Conservation (phyloP, 2,888 invertebrate species). For the Sarcophaga subvicina region DNA sequence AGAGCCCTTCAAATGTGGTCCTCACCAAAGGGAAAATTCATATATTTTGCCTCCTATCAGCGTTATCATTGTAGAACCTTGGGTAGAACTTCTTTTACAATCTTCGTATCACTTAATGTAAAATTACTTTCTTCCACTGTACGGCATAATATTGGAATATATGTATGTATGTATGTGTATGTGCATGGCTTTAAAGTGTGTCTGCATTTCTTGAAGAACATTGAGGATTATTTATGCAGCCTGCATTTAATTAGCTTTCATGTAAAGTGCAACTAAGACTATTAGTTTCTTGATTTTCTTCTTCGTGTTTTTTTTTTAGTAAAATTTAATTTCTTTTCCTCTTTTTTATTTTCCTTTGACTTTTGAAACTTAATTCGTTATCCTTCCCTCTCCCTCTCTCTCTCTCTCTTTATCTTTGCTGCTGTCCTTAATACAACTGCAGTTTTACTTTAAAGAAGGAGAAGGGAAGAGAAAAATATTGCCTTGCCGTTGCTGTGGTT, state of each 20-base stretch:
- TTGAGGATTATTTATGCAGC: slow-evolving; percentile 22
- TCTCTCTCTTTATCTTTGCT: too few relatives aligned
- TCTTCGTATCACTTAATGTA: too few relatives aligned
- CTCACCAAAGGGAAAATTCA: too few relatives aligned
- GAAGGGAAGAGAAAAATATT: background rate
- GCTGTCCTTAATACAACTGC: background rate
- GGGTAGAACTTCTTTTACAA: too few relatives aligned
- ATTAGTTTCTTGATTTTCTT: slow-evolving; percentile 40
- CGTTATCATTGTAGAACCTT: too few relatives aligned
- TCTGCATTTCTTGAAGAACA: background rate
- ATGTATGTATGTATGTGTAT: background rate
- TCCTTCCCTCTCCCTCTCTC: too few relatives aligned
- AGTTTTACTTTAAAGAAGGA: background rate
- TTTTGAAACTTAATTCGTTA: too few relatives aligned
- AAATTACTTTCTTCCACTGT: too few relatives aligned
- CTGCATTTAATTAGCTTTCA: slow-evolving; percentile 55
- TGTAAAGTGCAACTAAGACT: slow-evolving; percentile 44
- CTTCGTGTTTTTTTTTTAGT: background rate
- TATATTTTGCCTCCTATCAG: too few relatives aligned
- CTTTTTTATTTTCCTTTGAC: background rate
- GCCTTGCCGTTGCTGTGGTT: background rate
- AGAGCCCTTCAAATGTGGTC: too few relatives aligned
- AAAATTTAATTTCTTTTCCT: background rate
- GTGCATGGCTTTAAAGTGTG: background rate
- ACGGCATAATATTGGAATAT: background rate